Evolutionary conservation across 1,140 invertebrate genomes (phyloP).

Genomic region (Cotesia glomerata): DNA sequence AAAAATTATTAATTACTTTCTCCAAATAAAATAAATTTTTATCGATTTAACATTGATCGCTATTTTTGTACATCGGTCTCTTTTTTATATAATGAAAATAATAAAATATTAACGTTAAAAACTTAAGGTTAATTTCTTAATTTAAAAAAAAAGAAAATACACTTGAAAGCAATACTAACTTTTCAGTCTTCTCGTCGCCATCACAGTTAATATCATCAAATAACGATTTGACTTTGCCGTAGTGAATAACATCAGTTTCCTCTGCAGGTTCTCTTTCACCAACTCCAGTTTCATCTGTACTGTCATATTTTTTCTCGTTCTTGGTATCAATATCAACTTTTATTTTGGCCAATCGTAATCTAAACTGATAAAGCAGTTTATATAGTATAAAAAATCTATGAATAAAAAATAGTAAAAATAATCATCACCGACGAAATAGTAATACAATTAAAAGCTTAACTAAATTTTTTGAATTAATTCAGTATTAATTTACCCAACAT

Average conservation of each 20-base stretch:
- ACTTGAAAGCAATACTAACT: slow-evolving; percentile 61
- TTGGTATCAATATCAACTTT: slow-evolving; percentile 75
- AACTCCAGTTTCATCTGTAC: slow-evolving; percentile 81
- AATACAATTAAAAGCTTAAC: too few relatives aligned
- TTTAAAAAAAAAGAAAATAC: too few relatives aligned
- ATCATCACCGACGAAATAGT: too few relatives aligned
- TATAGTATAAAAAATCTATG: slow-evolving; percentile 1
- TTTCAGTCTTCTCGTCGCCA: slow-evolving; percentile 88
- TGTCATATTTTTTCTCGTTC: slow-evolving; percentile 83
- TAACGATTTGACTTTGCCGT: slow-evolving; percentile 97
- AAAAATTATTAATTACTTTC: too few relatives aligned
- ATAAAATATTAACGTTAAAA: neutral
- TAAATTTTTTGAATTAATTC: too few relatives aligned
- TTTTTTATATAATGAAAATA: neutral
- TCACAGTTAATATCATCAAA: slow-evolving; percentile 99
- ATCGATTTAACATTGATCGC: too few relatives aligned
- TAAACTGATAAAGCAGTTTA: slow-evolving; percentile 31
- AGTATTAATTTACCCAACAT: too few relatives aligned
- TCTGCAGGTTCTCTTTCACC: slow-evolving; percentile 80
- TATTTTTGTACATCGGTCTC: too few relatives aligned
- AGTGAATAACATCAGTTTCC: slow-evolving; percentile 75
- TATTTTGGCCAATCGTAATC: slow-evolving; percentile 80
- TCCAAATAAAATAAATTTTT: too few relatives aligned
- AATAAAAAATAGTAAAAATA: neutral
- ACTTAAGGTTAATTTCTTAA: neutral